A percentile compares a stretch with the other conserved stretches of the same genome.
phyloP scores from a whole-genome alignment of 1,140 invertebrate genomes.

The Dysdera silvatica region DNA sequence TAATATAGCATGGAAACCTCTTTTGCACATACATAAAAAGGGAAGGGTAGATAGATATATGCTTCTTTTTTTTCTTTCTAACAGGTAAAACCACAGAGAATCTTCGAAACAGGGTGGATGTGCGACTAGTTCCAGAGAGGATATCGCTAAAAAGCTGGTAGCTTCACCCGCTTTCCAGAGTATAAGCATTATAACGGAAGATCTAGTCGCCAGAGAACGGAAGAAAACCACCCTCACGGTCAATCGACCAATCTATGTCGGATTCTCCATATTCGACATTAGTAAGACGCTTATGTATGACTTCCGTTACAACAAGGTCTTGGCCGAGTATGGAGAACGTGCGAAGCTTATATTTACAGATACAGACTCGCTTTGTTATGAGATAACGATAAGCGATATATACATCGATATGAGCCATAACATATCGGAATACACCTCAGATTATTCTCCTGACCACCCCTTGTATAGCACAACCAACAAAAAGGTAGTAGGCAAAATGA shows the following conservation, averaged over 20 bases:
- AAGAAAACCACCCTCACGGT: not conserved
- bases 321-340: constrained; percentile 31
- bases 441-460: constrained; percentile 29
- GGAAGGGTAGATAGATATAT: too few species aligned
- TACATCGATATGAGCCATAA: constrained; percentile 27
- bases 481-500: constrained; percentile 48
- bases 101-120: too few species aligned
- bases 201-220: not conserved
- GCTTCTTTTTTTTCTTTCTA: too few species aligned
- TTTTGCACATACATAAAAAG: too few species aligned
- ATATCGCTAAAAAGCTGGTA: not conserved
- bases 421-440: constrained; percentile 21
- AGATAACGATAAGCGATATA: constrained; percentile 26
- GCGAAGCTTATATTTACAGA: constrained; percentile 29
- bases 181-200: not conserved
- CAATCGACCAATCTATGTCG: constrained; percentile 12
- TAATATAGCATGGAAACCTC: too few species aligned
- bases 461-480: constrained; percentile 40
- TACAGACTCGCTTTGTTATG: constrained; percentile 30
- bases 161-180: not conserved
- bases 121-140: too few species aligned
- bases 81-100: too few species aligned
- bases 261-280: constrained; percentile 34
- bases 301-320: constrained; percentile 35
- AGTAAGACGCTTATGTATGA: constrained; percentile 37